Evolutionary conservation across 2,797 vertebrate species (phyloP), one percentile per base, ranked within the genome.

Genomic region (Cynopterus sphinx): DNA sequence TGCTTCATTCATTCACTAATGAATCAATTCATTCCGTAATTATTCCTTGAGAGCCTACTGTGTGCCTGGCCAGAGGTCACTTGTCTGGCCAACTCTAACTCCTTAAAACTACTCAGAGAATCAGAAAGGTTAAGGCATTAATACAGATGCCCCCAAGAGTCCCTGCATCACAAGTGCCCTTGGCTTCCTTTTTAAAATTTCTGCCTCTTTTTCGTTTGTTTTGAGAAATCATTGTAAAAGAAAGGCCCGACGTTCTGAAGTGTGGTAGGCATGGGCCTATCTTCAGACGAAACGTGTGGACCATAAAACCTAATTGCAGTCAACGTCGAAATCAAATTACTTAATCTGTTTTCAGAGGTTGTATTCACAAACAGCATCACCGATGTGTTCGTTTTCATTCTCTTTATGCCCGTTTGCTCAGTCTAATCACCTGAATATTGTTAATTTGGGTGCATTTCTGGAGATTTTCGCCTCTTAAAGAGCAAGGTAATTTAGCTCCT

Each of bases 401-500:
- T 93, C 73, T 63, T 84, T 81, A 33, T 11, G 9, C 73, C 33
- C 2, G 5, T 53, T 59, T 84, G 79, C 57, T 75, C 4, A 5
- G 2, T 71, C 65, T 28, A 55, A 67, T 93, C 33, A 33, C 41
- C 59, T 7, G 22, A 36, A 49, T 84, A 41, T 77, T 82, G 84
- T 85, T 77, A 71, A 93, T 85, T 87, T 95, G 79, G 75, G 39
- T 17, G 0, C 26, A 61, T 90, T 84, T 92, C n/a, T 17, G 90
- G 87, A 84, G 94, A 83, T 65, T 93, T 53, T 89, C 33, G 70
- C 36, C 71, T 84, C 49, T 41, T 89, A 59, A 93, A 93, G 90
- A 89, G 31, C 78, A 57, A 55, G 33, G 70, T 91, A 65, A 88
- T 88, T 68, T 77, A 51, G 46, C 74, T 90, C 31, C n/a, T 75